These are phyloP conservation scores for Alitta virens DNA, from an alignment of 2,888 invertebrate species.

Conservation along the genomic window DNA sequence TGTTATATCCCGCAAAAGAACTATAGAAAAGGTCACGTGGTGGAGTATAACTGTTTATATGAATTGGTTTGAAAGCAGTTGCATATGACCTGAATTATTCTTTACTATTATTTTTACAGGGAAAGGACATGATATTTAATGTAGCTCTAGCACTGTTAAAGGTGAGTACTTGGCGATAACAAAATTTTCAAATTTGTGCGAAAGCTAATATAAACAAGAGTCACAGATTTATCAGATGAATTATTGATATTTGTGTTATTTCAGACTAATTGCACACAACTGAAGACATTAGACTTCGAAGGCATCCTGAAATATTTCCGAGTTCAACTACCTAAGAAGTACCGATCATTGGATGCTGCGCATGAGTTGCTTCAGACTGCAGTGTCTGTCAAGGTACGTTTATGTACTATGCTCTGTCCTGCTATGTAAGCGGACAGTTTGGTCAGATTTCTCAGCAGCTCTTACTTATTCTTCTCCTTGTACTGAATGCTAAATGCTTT, in stretches of 20 bases:
- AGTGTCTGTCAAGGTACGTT: slow-evolving; percentile 78
- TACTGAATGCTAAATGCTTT: too few relatives aligned
- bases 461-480: too few relatives aligned
- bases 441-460: too few relatives aligned
- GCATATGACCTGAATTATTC: background rate
- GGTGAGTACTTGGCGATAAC: slow-evolving; percentile 59
- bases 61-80: background rate
- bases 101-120: slow-evolving; percentile 63
- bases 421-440: too few relatives aligned
- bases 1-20: too few relatives aligned
- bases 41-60: too few relatives aligned
- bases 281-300: slow-evolving; percentile 92
- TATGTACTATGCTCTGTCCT: too few relatives aligned
- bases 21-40: too few relatives aligned
- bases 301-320: slow-evolving; percentile 97
- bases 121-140: slow-evolving; percentile 92
- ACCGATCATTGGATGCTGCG: slow-evolving; percentile 85
- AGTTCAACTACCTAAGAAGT: slow-evolving; percentile 93
- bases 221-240: too few relatives aligned
- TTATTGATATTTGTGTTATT: slow-evolving; percentile 13
- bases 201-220: background rate
- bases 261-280: slow-evolving; percentile 73
- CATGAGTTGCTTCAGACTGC: slow-evolving; percentile 86
- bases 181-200: background rate
- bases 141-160: slow-evolving; percentile 90